These are phyloP conservation scores for Synergus umbraculus DNA, from an alignment of 2,888 invertebrate species.

Conservation along the genomic window DNA sequence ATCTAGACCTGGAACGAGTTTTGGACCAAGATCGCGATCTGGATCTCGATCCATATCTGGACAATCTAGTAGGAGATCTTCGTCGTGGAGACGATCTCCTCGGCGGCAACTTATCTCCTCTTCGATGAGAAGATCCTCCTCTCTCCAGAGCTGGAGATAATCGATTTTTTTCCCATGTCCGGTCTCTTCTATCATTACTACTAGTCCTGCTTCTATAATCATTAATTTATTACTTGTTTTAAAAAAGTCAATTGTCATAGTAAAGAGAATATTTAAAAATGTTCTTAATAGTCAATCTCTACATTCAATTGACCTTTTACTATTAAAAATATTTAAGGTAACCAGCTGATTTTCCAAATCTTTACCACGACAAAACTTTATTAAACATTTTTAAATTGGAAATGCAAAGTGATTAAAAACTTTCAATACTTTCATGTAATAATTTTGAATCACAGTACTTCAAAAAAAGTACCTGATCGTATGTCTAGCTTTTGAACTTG, in stretches of 20 bases:
- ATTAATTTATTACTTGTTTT: not conserved
- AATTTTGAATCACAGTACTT: not conserved
- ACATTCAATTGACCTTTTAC: not conserved
- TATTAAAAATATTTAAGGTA: not conserved
- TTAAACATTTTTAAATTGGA: not conserved
- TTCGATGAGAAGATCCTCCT: constrained; percentile 52
- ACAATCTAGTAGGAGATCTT: constrained; percentile 55
- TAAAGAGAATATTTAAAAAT: not conserved
- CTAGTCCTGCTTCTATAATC: constrained; percentile 49
- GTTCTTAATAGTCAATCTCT: not conserved
- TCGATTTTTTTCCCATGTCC: constrained; percentile 67
- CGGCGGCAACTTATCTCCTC: constrained; percentile 50
- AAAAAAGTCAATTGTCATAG: not conserved
- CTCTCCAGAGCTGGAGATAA: constrained; percentile 64
- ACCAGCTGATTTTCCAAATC: not conserved
- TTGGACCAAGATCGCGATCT: constrained; percentile 64
- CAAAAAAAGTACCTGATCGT: constrained; percentile 50
- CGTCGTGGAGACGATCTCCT: constrained; percentile 53
- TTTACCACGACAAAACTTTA: not conserved
- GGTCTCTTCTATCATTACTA: constrained; percentile 59
- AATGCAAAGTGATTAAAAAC: too few species aligned
- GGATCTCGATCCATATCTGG: constrained; percentile 64
- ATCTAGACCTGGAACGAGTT: constrained; percentile 72
- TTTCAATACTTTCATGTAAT: not conserved
- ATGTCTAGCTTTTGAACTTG: constrained; percentile 44